Base-by-base conservation (phyloP, 2,888 invertebrate genomes). In the Agonopterix subpropinquella region DNA sequence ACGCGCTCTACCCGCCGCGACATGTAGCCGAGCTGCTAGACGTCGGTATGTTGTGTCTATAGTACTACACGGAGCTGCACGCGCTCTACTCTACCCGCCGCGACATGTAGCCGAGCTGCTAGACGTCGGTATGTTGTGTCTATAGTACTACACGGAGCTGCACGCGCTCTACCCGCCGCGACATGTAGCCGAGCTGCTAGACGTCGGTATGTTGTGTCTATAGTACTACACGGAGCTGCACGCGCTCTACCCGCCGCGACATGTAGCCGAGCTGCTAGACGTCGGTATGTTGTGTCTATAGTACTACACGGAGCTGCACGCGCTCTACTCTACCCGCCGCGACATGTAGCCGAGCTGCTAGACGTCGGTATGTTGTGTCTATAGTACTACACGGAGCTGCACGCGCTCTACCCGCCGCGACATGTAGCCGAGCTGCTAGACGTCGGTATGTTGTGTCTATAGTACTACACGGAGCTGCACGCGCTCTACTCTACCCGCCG, bases 81-180 rank as follows among this genome's bases (percentile, higher is more conserved):
- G 76, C 75, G 4, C 48, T 52, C 37, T 82, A 83, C 71, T 56
- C n/a, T n/a, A n/a, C 62, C 61, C 35, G 53, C 53, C 47, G 57
- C 49, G 36, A 41, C n/a, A 4, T 7, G 28, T 28, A 5, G 28
- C 28, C 28, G 28, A 28, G 5, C 28, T 28, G 28, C 28, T 28
- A 7, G 28, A 28, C 28, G 1, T 28, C 28, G 28, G 28, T 28
- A 7, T 5, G 28, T 28, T 4, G 5, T 28, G 28, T 28, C 28
- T 28, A 7, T 28, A 28, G 28, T 7, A 28, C 28, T 28, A 5
- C 28, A 3, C 4, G 18, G 68, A 63, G 55, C 61, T 72, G 45
- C 53, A 77, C 47, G 76, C 75, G 4, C 48, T 52, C 37, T 82
- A n/a, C 62, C 61, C 35, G 53, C 53, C 47, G 57, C 49, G 36